Evolutionary conservation across 2,113 vertebrate genomes (phyloP).

Genomic region (Amphilophus citrinellus): DNA sequence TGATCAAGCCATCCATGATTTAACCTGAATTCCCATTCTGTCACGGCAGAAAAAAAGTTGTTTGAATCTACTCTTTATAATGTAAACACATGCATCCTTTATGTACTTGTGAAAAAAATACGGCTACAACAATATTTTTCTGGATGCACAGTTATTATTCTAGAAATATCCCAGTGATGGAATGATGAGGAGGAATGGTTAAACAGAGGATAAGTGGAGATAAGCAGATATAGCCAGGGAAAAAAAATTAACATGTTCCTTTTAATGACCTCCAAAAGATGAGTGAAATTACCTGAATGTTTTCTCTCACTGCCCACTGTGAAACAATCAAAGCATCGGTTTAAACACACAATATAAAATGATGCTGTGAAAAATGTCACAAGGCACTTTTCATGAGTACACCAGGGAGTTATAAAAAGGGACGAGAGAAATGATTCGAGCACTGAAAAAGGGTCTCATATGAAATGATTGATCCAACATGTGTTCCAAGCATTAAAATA

Average conservation of each 20-base stretch:
- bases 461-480: constrained; percentile 22
- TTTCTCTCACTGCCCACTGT: not conserved
- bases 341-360: not conserved
- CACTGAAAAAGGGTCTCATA: constrained; percentile 8
- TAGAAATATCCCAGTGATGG: not conserved
- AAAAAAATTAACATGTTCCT: not conserved
- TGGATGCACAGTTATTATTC: not conserved
- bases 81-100: not conserved
- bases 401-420: not conserved
- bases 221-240: not conserved
- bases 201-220: too few species aligned
- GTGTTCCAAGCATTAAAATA: not conserved
- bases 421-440: not conserved
- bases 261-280: not conserved
- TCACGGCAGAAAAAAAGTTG: not conserved
- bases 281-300: not conserved
- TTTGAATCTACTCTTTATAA: not conserved
- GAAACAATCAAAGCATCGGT: not conserved
- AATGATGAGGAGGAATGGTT: not conserved
- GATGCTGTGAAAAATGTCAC: not conserved
- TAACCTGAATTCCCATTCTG: not conserved
- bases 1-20: not conserved
- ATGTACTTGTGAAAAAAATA: not conserved
- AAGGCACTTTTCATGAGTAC: not conserved
- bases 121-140: too few species aligned